Percentiles rank a stretch among this genome's conserved stretches.
These are phyloP conservation scores for Notarius lentiginosus DNA, from an alignment of 2,113 vertebrate genomes.

Conservation along the genomic window DNA sequence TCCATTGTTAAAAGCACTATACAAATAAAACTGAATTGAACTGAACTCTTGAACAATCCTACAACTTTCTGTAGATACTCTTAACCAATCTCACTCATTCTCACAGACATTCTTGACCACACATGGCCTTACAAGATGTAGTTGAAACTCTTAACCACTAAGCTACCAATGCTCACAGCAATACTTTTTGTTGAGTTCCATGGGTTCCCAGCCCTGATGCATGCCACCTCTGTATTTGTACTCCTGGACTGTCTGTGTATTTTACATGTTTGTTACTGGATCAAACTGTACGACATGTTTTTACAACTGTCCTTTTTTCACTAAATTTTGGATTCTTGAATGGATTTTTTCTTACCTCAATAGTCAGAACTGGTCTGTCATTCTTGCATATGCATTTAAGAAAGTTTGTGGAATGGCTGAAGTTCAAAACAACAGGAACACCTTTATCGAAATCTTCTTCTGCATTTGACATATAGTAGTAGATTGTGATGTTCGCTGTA, in stretches of 20 bases:
- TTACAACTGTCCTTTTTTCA: background rate
- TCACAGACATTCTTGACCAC: background rate
- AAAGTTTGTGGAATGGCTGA: conserved; percentile 46
- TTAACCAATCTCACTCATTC: no score
- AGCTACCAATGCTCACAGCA: background rate
- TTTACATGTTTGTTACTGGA: background rate
- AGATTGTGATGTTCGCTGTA: conserved; percentile 55
- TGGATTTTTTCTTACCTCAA: conserved; percentile 44
- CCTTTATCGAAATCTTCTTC: background rate
- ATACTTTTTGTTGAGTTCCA: background rate
- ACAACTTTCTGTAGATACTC: background rate
- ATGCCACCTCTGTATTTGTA: background rate
- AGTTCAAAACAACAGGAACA: conserved; percentile 56
- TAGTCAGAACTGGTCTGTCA: conserved; percentile 20
- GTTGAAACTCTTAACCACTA: background rate
- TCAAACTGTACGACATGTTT: background rate
- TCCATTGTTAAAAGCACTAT: no score
- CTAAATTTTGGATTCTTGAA: background rate
- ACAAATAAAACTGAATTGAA: no score
- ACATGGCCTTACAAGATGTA: background rate
- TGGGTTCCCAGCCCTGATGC: background rate
- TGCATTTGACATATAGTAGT: conserved; percentile 37
- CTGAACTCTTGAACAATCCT: background rate
- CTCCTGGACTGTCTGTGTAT: background rate
- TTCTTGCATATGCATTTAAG: conserved; percentile 41